Base-by-base conservation (phyloP, 2,113 vertebrate genomes). In the Hucho hucho region DNA sequence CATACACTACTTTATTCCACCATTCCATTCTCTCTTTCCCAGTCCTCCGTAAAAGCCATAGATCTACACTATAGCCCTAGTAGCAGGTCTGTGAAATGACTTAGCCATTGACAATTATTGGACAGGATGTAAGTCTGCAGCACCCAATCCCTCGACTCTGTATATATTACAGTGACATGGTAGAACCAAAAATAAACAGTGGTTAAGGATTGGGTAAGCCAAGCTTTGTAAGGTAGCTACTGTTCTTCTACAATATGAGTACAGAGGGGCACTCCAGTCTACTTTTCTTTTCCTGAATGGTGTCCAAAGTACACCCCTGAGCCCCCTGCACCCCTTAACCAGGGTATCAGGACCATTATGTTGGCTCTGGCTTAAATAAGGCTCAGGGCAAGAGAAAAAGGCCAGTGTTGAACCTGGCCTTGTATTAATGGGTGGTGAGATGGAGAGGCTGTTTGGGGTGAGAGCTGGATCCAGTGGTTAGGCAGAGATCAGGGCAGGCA, bases 211-310 rank as follows among this genome's bases (percentile, higher is more conserved):
- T 72, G 37, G 82, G 88, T 88, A 89, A 90, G 87, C 83, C 70
- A 88, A 83, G 83, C 79, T 87, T 80, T 86, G 84, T 81, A 87
- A 87, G 87, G 82, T 85, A 74, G 86, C 88, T 88, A 84, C 90
- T 91, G 88, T 92, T 92, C 87, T 85, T 72, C 72, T 70, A 87
- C 85, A 89, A 86, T 90, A 89, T 78, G 73, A 79, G 75, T 43
- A 80, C 76, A 87, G 81, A 87, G 77, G 83, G 86, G 87, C 75
- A 72, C 85, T 83, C 79, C 37, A 43, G 37, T 43, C 37, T 77
- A 85, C 86, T 92, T 92, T 90, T 82, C 79, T 91, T 92, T 93
- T 89, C 91, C 88, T 90, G 87, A 93, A 88, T 71, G 9, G 64
- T 29, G 69, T 92, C 91, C 92, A 93, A 92, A 87, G 87, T 89